A percentile compares a stretch with the other conserved stretches of the same genome.
These are phyloP conservation scores for Hephaestus fuliginosus DNA, from an alignment of 2,797 vertebrate genomes.

Conservation along the genomic window DNA sequence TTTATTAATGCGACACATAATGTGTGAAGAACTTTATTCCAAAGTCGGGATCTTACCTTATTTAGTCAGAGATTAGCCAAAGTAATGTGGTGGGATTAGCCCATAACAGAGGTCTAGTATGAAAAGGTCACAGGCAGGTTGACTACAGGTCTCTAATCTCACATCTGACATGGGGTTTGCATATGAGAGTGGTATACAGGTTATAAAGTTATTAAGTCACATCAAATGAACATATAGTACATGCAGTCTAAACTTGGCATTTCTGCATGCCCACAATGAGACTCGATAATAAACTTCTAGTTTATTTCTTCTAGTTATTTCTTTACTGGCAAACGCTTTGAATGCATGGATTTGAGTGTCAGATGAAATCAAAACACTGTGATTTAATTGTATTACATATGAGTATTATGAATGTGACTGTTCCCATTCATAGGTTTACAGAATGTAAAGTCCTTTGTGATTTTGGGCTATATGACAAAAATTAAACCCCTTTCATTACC, in stretches of 20 bases:
- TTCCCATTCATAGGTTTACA: neutral
- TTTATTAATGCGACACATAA: neutral
- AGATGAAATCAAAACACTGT: neutral
- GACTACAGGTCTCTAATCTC: conserved; percentile 45
- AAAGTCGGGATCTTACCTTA: neutral
- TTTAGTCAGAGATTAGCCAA: no score
- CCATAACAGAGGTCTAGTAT: conserved; percentile 7
- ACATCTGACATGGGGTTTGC: conserved; percentile 30
- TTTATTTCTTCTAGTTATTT: neutral
- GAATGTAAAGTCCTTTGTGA: neutral
- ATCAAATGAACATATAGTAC: neutral
- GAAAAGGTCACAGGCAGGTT: conserved; percentile 49
- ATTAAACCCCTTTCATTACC: neutral
- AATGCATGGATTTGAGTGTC: neutral
- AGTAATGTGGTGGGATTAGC: conserved; percentile 36
- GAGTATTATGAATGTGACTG: neutral
- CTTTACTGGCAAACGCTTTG: neutral
- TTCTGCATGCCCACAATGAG: neutral
- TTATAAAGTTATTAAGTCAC: neutral
- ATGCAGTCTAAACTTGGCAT: neutral
- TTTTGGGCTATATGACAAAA: neutral
- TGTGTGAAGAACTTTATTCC: neutral
- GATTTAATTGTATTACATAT: neutral
- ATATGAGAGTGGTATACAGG: neutral
- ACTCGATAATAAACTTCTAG: neutral